These are phyloP conservation scores for Aurelia sp. DNA, from an alignment of 30 jellyfish, hydroid and myxozoan species.

Conservation along the genomic window DNA sequence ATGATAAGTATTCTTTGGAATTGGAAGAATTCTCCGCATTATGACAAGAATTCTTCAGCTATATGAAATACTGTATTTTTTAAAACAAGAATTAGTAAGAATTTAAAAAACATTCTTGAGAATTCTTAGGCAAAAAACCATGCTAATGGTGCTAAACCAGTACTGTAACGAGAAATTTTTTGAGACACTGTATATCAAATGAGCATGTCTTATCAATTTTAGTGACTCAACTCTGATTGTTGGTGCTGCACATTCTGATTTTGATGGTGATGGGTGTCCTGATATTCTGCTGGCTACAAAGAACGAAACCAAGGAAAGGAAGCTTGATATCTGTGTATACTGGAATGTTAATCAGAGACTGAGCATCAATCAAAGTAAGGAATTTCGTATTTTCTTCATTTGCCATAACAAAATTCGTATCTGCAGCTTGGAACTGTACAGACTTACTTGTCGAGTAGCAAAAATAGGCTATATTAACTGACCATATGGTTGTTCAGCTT, in stretches of 20 bases:
- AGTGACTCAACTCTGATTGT: constrained; percentile 65
- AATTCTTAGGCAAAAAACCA: too few species aligned
- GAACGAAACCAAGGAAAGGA: constrained; percentile 36
- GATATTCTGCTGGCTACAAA: constrained; percentile 68
- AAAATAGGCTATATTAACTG: too few species aligned
- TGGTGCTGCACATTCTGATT: constrained; percentile 89
- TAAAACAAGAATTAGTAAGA: too few species aligned
- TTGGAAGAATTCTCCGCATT: too few species aligned
- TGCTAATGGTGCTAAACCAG: too few species aligned
- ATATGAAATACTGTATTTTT: too few species aligned
- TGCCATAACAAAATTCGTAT: background rate
- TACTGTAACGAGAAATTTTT: background rate
- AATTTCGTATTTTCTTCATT: background rate
- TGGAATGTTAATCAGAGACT: constrained; percentile 69
- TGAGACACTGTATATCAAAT: background rate
- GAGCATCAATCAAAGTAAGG: constrained; percentile 57
- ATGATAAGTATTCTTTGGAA: too few species aligned
- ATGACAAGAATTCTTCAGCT: too few species aligned
- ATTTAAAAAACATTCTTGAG: too few species aligned
- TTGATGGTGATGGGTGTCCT: constrained; percentile 95
- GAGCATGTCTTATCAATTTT: background rate
- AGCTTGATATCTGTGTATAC: constrained; percentile 24
- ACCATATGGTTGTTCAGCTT: too few species aligned
- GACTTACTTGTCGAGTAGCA: too few species aligned
- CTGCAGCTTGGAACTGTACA: too few species aligned